A percentile compares a stretch with the other conserved stretches of the same genome.
Evolutionary conservation across 1,140 invertebrate genomes (phyloP).

Genomic region (Neodiprion pinetum): DNA sequence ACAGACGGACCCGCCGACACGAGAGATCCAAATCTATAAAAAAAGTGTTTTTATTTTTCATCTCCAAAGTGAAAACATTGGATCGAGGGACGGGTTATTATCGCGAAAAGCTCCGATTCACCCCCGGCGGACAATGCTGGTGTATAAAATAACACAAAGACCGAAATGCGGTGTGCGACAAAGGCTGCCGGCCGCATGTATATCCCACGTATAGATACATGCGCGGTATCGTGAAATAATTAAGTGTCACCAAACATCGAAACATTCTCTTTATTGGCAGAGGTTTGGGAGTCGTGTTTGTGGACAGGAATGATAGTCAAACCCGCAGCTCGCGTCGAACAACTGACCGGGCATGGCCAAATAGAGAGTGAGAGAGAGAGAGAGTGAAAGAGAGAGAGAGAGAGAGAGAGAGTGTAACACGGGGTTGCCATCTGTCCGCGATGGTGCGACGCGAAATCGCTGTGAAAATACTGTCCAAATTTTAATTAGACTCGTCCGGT

Average conservation of each 20-base stretch:
- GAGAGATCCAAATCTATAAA: background rate
- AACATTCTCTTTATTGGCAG: conserved; percentile 29
- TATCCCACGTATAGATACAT: background rate
- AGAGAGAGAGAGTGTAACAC: background rate
- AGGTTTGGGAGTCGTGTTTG: conserved; percentile 16
- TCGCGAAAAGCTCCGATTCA: no score
- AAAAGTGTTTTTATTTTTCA: background rate
- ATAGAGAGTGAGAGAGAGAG: background rate
- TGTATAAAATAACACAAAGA: background rate
- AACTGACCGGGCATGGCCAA: conserved; percentile 16
- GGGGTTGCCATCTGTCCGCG: background rate
- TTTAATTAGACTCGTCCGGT: conserved; percentile 19
- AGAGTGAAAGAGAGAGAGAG: background rate
- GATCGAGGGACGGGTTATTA: no score
- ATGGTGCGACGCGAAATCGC: conserved; percentile 8
- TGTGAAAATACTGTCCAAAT: conserved; percentile 14
- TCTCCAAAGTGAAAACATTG: background rate
- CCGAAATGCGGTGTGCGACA: background rate
- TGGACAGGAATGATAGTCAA: conserved; percentile 9
- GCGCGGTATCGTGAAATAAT: conserved; percentile 36
- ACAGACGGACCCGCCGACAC: background rate
- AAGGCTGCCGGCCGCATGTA: background rate
- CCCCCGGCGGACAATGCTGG: background rate
- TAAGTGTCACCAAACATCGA: conserved; percentile 34
- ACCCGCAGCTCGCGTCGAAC: conserved; percentile 4